These are phyloP conservation scores for Palaemon carinicauda DNA, from an alignment of 1,140 invertebrate genomes.

Conservation along the genomic window DNA sequence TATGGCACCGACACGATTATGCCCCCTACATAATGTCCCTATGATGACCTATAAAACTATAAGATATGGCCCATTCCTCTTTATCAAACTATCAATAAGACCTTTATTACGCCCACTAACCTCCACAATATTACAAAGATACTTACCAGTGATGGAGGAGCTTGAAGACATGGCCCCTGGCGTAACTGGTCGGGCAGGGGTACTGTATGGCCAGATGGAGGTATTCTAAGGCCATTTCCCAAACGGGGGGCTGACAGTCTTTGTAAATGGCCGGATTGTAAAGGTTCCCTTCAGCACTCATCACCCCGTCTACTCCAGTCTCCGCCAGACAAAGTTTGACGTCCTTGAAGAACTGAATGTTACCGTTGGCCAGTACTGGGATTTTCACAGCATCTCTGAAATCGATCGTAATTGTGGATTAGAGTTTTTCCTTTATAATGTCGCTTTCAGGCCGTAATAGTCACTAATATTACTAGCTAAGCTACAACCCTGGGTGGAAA, in stretches of 20 bases:
- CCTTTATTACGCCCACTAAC: background rate
- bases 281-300: slow-evolving; percentile 93
- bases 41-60: too few relatives aligned
- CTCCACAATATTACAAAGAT: slow-evolving; percentile 2
- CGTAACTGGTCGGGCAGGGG: slow-evolving; percentile 88
- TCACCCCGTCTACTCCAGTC: slow-evolving; percentile 83
- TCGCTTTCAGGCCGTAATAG: too few relatives aligned
- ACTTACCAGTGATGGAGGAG: slow-evolving; percentile 93
- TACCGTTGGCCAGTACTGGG: slow-evolving; percentile 97
- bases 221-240: slow-evolving; percentile 92
- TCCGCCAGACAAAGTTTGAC: slow-evolving; percentile 83
- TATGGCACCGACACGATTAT: too few relatives aligned
- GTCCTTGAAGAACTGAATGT: slow-evolving; percentile 92
- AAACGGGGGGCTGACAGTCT: slow-evolving; percentile 76
- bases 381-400: slow-evolving; percentile 83
- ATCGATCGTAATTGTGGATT: too few relatives aligned
- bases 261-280: slow-evolving; percentile 94
- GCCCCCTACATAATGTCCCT: too few relatives aligned
- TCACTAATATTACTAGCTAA: too few relatives aligned
- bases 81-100: background rate
- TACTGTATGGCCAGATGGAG: slow-evolving; percentile 82
- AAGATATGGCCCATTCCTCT: too few relatives aligned
- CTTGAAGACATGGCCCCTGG: slow-evolving; percentile 96
- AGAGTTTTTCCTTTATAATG: too few relatives aligned
- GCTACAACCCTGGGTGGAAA: too few relatives aligned